phyloP scores from a whole-genome alignment of 1,140 invertebrate species.

The Leptopilina clavipes region DNA sequence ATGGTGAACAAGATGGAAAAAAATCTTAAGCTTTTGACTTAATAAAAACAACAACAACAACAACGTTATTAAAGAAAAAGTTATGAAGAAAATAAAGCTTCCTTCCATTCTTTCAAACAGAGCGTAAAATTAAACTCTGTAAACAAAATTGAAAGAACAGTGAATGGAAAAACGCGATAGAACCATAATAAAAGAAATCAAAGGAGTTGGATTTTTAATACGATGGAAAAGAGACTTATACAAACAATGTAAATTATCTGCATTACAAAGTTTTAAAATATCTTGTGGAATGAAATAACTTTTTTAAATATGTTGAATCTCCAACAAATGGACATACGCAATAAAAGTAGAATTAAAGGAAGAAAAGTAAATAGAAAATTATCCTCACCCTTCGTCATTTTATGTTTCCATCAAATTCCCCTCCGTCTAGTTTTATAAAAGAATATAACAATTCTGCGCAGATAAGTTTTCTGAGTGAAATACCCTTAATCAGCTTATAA shows the following conservation, averaged over 20 bases:
- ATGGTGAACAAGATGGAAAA: too few species aligned
- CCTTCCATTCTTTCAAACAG: not conserved
- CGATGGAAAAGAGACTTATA: not conserved
- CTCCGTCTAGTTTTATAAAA: not conserved
- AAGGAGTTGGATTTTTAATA: conserved; percentile 14
- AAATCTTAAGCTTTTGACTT: not conserved
- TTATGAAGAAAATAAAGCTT: not conserved
- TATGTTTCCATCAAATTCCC: not conserved
- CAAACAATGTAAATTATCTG: not conserved
- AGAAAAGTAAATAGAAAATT: not conserved
- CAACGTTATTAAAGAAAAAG: not conserved
- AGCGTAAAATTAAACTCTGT: not conserved
- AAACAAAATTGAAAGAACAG: not conserved
- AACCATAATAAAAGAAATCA: conserved; percentile 21
- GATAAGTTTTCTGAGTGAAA: not conserved
- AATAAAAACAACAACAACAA: too few species aligned
- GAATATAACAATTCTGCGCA: not conserved
- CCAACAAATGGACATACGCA: not conserved
- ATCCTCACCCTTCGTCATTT: not conserved
- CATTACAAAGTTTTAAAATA: not conserved
- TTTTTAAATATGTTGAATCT: not conserved
- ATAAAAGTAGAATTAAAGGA: not conserved
- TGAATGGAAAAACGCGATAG: not conserved
- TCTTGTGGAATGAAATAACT: not conserved
- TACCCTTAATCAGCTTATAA: conserved; percentile 44